These are phyloP conservation scores for Drymodes brunneopygia DNA, from an alignment of 2,113 vertebrate species.

Conservation along the genomic window DNA sequence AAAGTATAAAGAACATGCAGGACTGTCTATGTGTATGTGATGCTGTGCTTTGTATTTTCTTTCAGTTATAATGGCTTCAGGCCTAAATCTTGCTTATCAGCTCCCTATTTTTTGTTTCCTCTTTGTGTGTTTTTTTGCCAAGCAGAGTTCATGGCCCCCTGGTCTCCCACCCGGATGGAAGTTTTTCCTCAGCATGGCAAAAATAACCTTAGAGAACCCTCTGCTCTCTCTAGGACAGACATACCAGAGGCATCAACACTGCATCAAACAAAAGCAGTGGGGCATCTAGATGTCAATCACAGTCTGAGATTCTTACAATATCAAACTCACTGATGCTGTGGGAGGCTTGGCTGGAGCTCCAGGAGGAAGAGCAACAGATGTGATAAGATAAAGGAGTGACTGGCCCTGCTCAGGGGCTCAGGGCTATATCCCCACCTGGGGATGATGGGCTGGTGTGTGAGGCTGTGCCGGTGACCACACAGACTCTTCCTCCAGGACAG, in stretches of 20 bases:
- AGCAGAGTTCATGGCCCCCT: background rate
- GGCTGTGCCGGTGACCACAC: fast-evolving
- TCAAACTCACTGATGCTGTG: background rate
- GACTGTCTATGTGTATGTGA: no score
- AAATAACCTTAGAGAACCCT: background rate
- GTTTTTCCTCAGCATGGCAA: fast-evolving
- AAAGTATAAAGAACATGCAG: background rate
- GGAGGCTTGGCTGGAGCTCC: background rate
- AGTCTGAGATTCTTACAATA: background rate
- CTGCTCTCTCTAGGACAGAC: background rate
- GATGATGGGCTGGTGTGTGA: background rate
- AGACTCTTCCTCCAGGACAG: background rate
- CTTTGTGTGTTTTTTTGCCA: background rate
- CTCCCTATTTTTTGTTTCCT: background rate
- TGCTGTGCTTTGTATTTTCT: background rate
- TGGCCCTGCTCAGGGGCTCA: fast-evolving
- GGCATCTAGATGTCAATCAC: background rate
- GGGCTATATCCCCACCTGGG: no score
- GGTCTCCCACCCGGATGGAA: fast-evolving
- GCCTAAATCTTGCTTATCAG: background rate
- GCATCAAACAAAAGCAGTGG: background rate
- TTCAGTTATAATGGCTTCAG: background rate
- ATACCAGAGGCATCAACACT: background rate
- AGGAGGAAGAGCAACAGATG: background rate
- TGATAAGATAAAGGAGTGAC: background rate